Conservation (phyloP, 2,797 vertebrate genomes). For the Acanthiza pusilla region DNA sequence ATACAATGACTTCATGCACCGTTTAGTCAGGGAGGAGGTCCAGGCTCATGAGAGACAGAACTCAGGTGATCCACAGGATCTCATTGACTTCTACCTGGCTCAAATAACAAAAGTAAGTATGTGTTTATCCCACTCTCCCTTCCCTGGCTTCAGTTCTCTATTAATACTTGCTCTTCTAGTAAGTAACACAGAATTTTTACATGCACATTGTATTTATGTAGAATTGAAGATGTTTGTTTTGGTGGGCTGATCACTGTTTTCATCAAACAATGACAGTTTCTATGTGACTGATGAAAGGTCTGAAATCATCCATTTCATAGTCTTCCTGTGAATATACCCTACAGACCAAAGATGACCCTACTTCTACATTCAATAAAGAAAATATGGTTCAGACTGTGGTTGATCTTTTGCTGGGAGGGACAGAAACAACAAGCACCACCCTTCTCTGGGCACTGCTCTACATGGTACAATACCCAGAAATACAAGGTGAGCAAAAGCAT, state of each 20-base stretch:
- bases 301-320: not conserved
- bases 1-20: slow-evolving; percentile 41
- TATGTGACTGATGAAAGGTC: not conserved
- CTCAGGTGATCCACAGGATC: not conserved
- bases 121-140: not conserved
- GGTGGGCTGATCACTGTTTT: not conserved
- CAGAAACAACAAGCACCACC: slow-evolving; percentile 55
- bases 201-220: not conserved
- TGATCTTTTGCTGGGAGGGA: slow-evolving; percentile 65
- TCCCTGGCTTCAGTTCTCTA: not conserved
- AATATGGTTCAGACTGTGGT: slow-evolving; percentile 57
- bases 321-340: not conserved
- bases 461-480: slow-evolving; percentile 56
- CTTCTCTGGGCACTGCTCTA: slow-evolving; percentile 65
- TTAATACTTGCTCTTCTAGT: not conserved
- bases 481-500: slow-evolving; percentile 57
- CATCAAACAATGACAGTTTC: not conserved
- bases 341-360: slow-evolving; percentile 44
- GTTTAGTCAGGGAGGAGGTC: slow-evolving; percentile 22
- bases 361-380: slow-evolving; percentile 51
- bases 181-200: not conserved
- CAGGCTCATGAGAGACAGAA: slow-evolving; percentile 22
- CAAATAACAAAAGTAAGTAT: slow-evolving; percentile 57
- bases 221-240: not conserved
- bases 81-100: slow-evolving; percentile 60